phyloP scores from a whole-genome alignment of 2,888 invertebrate species.

The Amiota mariae region DNA sequence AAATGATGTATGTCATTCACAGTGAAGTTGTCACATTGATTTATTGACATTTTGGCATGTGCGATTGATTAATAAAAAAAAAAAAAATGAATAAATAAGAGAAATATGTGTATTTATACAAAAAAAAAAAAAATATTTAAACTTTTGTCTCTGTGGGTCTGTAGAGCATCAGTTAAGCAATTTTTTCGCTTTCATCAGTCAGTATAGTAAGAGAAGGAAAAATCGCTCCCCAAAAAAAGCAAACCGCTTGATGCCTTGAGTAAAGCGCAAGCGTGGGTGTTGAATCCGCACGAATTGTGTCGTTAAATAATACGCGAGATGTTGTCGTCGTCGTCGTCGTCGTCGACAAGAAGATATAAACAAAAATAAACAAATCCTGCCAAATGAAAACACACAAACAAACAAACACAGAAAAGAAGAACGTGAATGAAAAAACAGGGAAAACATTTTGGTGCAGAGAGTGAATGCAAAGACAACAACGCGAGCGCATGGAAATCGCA shows the following conservation, averaged over 20 bases:
- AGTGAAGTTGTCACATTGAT: too few species aligned
- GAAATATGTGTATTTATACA: too few species aligned
- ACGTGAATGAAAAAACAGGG: background rate
- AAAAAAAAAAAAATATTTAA: too few species aligned
- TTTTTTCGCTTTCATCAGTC: conserved; percentile 24
- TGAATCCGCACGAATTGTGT: conserved; percentile 63
- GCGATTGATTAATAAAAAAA: conserved; percentile 16
- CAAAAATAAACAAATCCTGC: conserved; percentile 2
- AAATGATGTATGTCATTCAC: too few species aligned
- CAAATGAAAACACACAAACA: conserved; percentile 10
- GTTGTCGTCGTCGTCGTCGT: conserved; percentile 52
- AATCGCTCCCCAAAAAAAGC: background rate
- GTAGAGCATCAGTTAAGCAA: conserved; percentile 63
- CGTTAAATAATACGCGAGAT: conserved; percentile 60
- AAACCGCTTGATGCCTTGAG: background rate
- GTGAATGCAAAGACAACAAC: background rate
- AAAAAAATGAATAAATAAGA: background rate
- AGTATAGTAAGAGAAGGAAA: background rate
- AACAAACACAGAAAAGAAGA: background rate
- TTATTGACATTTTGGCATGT: conserved; percentile 56
- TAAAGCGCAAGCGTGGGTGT: conserved; percentile 60
- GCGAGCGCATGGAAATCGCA: conserved; percentile 12
- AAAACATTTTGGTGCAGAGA: too few species aligned
- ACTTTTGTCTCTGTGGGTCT: conserved; percentile 51
- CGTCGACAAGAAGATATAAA: conserved; percentile 4